Percentiles rank a stretch among this genome's conserved stretches.
These are phyloP conservation scores for Papilio demoleus DNA, from an alignment of 2,888 invertebrate genomes.

Conservation along the genomic window DNA sequence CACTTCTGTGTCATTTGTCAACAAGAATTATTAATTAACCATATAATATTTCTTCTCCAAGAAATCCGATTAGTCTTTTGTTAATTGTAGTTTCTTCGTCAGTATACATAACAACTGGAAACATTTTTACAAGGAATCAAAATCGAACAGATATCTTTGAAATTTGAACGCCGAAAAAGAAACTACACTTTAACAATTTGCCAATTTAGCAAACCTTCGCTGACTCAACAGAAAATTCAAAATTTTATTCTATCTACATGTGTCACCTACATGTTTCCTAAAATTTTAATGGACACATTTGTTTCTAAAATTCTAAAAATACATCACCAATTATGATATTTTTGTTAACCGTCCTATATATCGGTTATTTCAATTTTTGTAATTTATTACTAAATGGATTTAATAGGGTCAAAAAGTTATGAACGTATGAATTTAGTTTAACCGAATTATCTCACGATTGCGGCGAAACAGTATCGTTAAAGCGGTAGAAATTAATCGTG, in stretches of 20 bases:
- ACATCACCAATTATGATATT: slow-evolving; percentile 38
- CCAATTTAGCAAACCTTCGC: slow-evolving; percentile 29
- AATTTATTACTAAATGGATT: slow-evolving; percentile 15
- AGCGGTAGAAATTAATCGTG: slow-evolving; percentile 26
- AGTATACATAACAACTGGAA: slow-evolving; percentile 37
- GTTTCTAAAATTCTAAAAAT: slow-evolving; percentile 53
- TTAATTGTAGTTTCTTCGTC: slow-evolving; percentile 59
- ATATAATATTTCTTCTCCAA: slow-evolving; percentile 30
- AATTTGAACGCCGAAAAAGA: no score
- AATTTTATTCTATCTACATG: slow-evolving; percentile 42
- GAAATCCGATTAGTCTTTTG: slow-evolving; percentile 30
- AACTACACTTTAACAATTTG: slow-evolving; percentile 60
- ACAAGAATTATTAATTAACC: slow-evolving; percentile 51
- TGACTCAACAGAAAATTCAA: slow-evolving; percentile 35
- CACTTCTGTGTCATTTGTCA: slow-evolving; percentile 68
- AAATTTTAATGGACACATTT: slow-evolving; percentile 58
- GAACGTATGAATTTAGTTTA: slow-evolving; percentile 4
- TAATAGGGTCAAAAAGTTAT: neutral
- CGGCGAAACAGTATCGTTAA: slow-evolving; percentile 26
- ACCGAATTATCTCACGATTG: neutral
- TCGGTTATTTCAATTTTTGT: slow-evolving; percentile 16
- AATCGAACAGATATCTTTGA: no score
- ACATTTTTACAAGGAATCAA: no score
- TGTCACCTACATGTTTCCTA: slow-evolving; percentile 43
- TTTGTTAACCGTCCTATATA: slow-evolving; percentile 21